A percentile compares a stretch with the other conserved stretches of the same genome.
These are phyloP conservation scores for Cacoxenus indagator DNA, from an alignment of 2,888 invertebrate genomes.

Conservation along the genomic window DNA sequence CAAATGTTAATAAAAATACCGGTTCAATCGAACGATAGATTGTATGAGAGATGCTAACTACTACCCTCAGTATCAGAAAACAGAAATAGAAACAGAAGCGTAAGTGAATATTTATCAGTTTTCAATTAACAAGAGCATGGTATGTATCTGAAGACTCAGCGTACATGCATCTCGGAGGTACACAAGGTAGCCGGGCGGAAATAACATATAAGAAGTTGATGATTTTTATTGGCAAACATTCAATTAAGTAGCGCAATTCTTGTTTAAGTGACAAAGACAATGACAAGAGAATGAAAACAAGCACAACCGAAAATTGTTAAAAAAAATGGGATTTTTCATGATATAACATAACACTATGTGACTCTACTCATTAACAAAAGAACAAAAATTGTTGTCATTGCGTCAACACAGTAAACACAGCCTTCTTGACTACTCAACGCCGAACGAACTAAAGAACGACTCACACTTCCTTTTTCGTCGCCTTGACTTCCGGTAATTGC, in stretches of 20 bases:
- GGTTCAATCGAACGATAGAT: constrained; percentile 34
- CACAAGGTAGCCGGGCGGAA: constrained; percentile 32
- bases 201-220: constrained; percentile 6
- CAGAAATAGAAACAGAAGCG: constrained; percentile 42
- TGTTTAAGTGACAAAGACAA: not conserved
- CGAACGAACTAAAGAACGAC: not conserved
- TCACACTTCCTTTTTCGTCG: constrained; percentile 12
- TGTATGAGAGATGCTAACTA: constrained; percentile 45
- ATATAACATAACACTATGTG: too few species aligned
- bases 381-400: not conserved
- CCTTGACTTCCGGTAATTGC: constrained; percentile 50
- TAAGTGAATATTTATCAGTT: constrained; percentile 52
- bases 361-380: too few species aligned
- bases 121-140: constrained; percentile 64
- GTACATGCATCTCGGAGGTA: constrained; percentile 47
- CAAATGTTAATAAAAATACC: too few species aligned
- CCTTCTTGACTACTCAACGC: not conserved
- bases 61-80: too few species aligned
- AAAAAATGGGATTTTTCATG: too few species aligned
- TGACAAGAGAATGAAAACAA: not conserved
- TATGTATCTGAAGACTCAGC: constrained; percentile 43
- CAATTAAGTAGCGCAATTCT: constrained; percentile 7
- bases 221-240: constrained; percentile 12
- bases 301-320: not conserved
- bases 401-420: constrained; percentile 5